phyloP scores from a whole-genome alignment of 2,797 vertebrate genomes.

The Ispidina picta region DNA sequence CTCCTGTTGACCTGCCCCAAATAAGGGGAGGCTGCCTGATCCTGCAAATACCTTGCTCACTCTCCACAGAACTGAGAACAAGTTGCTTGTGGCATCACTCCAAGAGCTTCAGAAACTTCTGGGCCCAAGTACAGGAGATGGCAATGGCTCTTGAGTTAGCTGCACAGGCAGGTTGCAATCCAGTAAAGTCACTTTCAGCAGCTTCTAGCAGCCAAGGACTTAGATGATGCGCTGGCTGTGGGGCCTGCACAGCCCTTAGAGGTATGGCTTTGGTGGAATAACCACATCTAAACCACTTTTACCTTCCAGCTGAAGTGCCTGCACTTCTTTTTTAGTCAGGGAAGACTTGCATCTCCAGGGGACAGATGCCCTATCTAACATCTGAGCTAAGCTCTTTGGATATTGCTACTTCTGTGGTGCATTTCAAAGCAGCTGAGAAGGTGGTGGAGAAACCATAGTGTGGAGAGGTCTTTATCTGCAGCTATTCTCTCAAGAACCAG shows the following conservation, averaged over 20 bases:
- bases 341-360: neutral
- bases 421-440: neutral
- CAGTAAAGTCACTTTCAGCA: neutral
- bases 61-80: neutral
- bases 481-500: neutral
- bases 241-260: neutral
- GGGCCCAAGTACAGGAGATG: neutral
- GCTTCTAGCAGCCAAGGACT: neutral
- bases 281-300: neutral
- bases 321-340: neutral
- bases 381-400: neutral
- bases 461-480: neutral
- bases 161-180: neutral
- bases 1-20: neutral
- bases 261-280: neutral
- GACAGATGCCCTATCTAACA: neutral
- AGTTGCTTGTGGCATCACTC: neutral
- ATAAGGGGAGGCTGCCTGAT: neutral
- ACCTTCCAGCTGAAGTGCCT: neutral
- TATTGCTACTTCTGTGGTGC: neutral
- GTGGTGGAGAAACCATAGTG: neutral
- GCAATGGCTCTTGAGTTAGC: neutral
- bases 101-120: neutral
- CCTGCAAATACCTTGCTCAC: neutral
- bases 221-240: neutral